Percentiles rank a stretch among this genome's conserved stretches.
Conservation (phyloP, 2,797 vertebrate species). For the Malurus leucopterus region DNA sequence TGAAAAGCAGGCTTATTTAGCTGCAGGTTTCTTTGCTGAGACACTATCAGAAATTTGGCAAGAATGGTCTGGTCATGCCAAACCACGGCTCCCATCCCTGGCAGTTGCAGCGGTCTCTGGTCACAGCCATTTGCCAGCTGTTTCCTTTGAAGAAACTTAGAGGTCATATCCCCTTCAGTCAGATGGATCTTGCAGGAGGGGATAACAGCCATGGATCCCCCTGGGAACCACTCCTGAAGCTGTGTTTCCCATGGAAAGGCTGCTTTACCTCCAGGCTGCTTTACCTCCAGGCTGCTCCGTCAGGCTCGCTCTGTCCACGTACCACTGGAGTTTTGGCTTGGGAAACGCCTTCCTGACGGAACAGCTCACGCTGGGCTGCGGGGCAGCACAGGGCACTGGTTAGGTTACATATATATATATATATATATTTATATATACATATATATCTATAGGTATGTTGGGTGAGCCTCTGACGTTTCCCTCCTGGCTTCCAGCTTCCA, state of each 20-base stretch:
- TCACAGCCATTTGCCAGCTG: neutral
- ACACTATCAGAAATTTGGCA: neutral
- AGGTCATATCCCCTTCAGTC: neutral
- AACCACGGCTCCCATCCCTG: neutral
- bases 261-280: conserved; percentile 53
- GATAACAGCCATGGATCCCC: neutral
- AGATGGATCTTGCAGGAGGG: fast-evolving
- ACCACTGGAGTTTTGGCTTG: conserved; percentile 56
- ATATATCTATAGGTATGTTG: fast-evolving
- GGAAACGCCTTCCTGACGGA: conserved; percentile 62
- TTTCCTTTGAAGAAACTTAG: neutral
- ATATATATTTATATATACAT: fast-evolving
- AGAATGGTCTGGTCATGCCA: neutral
- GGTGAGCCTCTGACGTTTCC: neutral
- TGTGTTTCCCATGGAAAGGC: neutral
- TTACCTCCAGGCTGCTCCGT: conserved; percentile 46
- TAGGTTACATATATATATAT: neutral
- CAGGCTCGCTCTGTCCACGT: neutral
- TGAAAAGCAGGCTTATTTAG: neutral
- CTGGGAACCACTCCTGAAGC: neutral
- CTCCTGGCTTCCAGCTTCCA: neutral
- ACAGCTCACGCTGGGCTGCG: conserved; percentile 54
- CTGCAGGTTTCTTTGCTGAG: neutral
- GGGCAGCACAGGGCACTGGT: neutral
- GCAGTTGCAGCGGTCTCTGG: neutral